Base-by-base conservation (phyloP, 1,140 invertebrate species). In the Batillaria attramentaria region DNA sequence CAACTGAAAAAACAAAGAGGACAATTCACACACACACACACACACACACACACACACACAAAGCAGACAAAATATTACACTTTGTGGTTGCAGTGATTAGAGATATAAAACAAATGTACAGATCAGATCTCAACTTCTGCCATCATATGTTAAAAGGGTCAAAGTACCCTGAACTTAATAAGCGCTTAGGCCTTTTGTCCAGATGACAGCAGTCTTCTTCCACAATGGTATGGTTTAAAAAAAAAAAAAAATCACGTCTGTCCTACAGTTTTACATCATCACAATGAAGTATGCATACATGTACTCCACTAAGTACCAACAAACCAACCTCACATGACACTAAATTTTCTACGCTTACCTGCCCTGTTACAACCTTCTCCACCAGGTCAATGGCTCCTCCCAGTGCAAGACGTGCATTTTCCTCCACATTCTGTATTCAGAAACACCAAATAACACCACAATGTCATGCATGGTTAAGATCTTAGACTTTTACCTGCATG, bases 351-450 rank as follows among this genome's bases (percentile, higher is more conserved):
- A 54, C 10, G 46, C 31, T 72, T 83, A 83, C 81, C 73, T 80
- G 78, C 8, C 72, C 77, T 42, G 75, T 65, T 10, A 80, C 54
- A 54, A 83, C 35, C 28, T 80, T 50, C 10, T 83, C 79, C 6
- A 83, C 72, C 35, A 83, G 60, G 60, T 83, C 76, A 57, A 83
- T 76, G 42, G 73, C 39, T n/a, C 94, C 95, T 20, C 96, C 96
- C 3, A 94, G 94, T 35, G 97, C 93, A 78, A 95, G 87, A 2
- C 95, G 88, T 0, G 96, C 94, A 60, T 94, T 91, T 83, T 94
- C 93, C 91, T 78, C 97, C 6, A 96, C 96, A 72, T 93, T 93
- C 95, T 97, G 88, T 24, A 93, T n/a, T 6, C n/a, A 8, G 33
- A n/a, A 8, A 62, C n/a, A 62, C 10, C 57, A 10, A 5, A 4